Base-by-base conservation (phyloP, 2,888 invertebrate genomes). In the Imbricaverruca yamaguchii region DNA sequence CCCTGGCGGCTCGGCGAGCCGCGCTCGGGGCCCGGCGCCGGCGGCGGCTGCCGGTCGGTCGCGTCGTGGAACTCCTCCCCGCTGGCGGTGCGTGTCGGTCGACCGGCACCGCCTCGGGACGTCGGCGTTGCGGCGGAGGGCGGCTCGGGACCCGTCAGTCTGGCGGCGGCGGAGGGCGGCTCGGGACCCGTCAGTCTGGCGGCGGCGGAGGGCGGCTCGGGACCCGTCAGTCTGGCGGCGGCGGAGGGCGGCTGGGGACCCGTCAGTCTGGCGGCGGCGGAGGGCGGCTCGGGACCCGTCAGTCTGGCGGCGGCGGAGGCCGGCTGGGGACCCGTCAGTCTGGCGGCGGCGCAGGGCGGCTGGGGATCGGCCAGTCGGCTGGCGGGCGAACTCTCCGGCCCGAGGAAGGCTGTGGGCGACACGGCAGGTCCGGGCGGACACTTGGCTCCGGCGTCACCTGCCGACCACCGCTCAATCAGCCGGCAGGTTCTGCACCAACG, bases 11-110 rank as follows among this genome's bases (percentile, higher is more conserved):
- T 39, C 39, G 39, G 39, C 4, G 39, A 6, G 63, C n/a, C 18
- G 63, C 9, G 21, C 21, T 18, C 63, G 63, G 23, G 65, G 23
- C 65, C 69, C 15, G 7, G 4, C 15, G 69, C 25, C 4, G 69
- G 39, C 7, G 15, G 25, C 39, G 10, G 13, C 4, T 13, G 12
- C 15, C 69, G 25, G 15, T 69, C 69, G 39, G 13, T 39, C 25
- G 69, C 69, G 69, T 69, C 69, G 39, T 69, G 69, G 15, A 69
- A 69, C 25, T 69, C 69, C 25, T 69, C 69, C 4, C 69, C 69
- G 39, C 69, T 69, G 69, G 69, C 8, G 6, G 69, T 39, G 39
- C 39, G 39, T 4, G 39, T 39, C 39, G 4, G 39, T 39, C 39
- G 39, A 39, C 2, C 39, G 39, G 39, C 39, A 39, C 4, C 39